A percentile compares a stretch with the other conserved stretches of the same genome.
These are phyloP conservation scores for Phyllostomus discolor DNA, from an alignment of 2,113 vertebrate species.

Conservation along the genomic window DNA sequence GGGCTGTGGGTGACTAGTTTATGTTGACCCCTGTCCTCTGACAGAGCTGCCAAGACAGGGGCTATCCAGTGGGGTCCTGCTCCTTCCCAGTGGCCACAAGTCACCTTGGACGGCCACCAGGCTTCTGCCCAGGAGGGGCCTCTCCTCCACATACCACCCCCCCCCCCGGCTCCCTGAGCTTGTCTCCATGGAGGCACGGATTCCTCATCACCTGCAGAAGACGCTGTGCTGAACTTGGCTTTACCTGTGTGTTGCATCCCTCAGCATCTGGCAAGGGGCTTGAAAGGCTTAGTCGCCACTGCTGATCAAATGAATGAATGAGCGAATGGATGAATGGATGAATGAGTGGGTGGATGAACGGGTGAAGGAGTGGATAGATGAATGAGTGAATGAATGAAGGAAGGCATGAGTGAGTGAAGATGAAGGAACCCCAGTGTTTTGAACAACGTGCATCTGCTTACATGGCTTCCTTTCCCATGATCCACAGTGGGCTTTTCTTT, in stretches of 20 bases:
- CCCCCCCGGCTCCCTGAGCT: background rate
- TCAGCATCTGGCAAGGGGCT: background rate
- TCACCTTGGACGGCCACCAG: background rate
- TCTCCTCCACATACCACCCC: rapidly evolving
- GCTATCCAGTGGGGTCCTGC: background rate
- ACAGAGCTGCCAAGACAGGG: background rate
- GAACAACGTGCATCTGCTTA: too few species aligned
- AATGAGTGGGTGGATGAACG: background rate
- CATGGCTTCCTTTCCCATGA: background rate
- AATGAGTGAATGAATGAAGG: background rate
- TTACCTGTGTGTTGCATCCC: background rate
- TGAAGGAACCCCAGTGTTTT: background rate
- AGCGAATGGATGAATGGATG: background rate
- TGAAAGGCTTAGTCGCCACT: background rate
- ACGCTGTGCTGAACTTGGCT: background rate
- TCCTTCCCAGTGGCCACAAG: background rate
- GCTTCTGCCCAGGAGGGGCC: rapidly evolving
- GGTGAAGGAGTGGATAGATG: background rate
- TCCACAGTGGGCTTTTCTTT: background rate
- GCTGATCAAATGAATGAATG: background rate
- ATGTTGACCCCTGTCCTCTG: background rate
- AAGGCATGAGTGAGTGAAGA: background rate
- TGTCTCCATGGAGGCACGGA: rapidly evolving
- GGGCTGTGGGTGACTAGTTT: background rate
- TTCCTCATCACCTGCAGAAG: background rate